Conservation (phyloP, 1,140 invertebrate species). For the Hormaphis cornu region DNA sequence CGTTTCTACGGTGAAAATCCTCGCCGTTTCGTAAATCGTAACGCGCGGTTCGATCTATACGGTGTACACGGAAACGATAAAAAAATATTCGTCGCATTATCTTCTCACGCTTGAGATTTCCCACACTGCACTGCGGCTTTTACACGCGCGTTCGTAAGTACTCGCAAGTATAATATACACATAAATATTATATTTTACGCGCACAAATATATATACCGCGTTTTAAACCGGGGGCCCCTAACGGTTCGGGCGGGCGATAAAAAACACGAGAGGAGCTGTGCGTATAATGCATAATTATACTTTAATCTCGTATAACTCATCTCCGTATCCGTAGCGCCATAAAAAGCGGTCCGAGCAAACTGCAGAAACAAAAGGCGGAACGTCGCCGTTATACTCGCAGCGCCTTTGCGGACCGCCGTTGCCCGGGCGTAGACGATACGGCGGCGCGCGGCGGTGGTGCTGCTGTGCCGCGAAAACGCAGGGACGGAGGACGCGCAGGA, state of each 20-base stretch:
- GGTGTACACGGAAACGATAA: too few species aligned
- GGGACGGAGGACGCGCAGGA: not conserved
- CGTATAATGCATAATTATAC: too few species aligned
- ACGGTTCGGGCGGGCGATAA: not conserved
- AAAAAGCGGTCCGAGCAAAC: slow-evolving; percentile 27
- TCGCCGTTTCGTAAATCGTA: too few species aligned
- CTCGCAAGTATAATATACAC: too few species aligned
- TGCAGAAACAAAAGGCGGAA: slow-evolving; percentile 13
- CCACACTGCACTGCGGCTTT: too few species aligned
- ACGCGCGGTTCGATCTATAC: too few species aligned
- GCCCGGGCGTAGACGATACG: not conserved
- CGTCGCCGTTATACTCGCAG: too few species aligned
- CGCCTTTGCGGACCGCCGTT: not conserved
- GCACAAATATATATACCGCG: slow-evolving; percentile 8
- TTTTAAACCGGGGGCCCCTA: not conserved
- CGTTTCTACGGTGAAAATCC: too few species aligned
- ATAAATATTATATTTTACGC: too few species aligned
- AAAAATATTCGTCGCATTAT: too few species aligned
- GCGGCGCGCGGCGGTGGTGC: not conserved
- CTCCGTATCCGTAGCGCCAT: slow-evolving; percentile 12
- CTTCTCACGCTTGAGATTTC: too few species aligned
- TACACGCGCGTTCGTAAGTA: too few species aligned
- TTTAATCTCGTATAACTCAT: slow-evolving; percentile 31
- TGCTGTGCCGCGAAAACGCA: not conserved
- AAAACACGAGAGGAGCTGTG: slow-evolving; percentile 24